Base-by-base conservation (phyloP, 2,888 invertebrate species). In the Drosophila mayaguana region DNA sequence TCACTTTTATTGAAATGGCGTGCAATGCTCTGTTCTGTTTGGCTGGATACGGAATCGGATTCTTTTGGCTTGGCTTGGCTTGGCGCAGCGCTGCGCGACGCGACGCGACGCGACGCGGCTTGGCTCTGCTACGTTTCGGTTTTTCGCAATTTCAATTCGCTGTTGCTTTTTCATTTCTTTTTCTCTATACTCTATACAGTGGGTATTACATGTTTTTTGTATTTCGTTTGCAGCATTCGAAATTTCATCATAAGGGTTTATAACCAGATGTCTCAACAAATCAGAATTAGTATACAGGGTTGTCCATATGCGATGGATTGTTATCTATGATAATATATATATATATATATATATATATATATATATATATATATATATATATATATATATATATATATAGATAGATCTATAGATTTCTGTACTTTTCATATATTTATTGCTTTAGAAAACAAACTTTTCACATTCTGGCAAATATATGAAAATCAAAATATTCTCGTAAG, bases 1-100 rank as follows among this genome's bases (percentile, higher is more conserved):
- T 91, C 91, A 91, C 88, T 91, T 91, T 91, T 91, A 91, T 91
- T 91, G 91, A 91, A 91, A 91, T 91, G 89, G 90, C 89, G 89
- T 89, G 83, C 88, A 90, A 88, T 89, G 90, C 83, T 85, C 79
- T 80, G 78, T 75, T 86, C 80, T 81, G 76, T 85, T 78, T 63
- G 65, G 57, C 78, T 72, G 75, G 76, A 69, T 75, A 73, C 66
- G 74, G 68, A 77, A 54, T 80, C 74, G 67, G 71, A 77, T 72
- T 73, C 80, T 78, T 85, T 75, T 77, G 72, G 75, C 68, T 67
- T 50, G 62, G 75, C 68, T 67, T 50, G 62, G 53, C 62, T 18
- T 32, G 20, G 32, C 20, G 40, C 28, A 3, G 28, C 55, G 42
- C 55, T 0, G 2, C 34, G 51, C 46, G 22, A 16, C 20, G 20